A percentile compares a stretch with the other conserved stretches of the same genome.
phyloP scores from a whole-genome alignment of 2,113 vertebrate species.

The Arvicanthis niloticus region DNA sequence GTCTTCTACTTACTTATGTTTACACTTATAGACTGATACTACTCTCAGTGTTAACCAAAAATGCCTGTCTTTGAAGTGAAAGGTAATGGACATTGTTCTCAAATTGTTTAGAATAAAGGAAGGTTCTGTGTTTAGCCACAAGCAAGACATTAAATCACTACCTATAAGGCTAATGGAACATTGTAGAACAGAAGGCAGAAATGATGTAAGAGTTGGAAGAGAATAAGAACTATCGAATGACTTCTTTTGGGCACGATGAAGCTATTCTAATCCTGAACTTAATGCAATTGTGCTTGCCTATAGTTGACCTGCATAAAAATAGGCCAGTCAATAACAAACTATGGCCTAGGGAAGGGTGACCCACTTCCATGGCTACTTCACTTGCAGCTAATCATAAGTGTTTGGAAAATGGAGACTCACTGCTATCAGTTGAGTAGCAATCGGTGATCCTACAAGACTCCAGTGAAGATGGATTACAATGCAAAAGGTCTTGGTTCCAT shows the following conservation, averaged over 20 bases:
- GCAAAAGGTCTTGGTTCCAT: not conserved
- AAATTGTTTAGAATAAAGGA: not conserved
- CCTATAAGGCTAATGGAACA: not conserved
- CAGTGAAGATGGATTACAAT: no score
- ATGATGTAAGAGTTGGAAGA: not conserved
- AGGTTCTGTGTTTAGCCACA: not conserved
- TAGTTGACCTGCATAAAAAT: not conserved
- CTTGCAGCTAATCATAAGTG: not conserved
- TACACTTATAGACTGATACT: not conserved
- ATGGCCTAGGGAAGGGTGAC: not conserved
- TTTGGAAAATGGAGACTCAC: not conserved
- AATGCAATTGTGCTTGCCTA: not conserved
- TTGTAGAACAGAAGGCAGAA: not conserved
- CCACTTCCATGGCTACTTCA: not conserved
- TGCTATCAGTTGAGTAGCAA: not conserved
- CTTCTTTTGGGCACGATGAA: not conserved
- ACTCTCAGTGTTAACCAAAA: not conserved
- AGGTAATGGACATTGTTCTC: not conserved
- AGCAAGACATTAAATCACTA: not conserved
- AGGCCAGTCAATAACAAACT: not conserved
- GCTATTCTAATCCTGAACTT: not conserved
- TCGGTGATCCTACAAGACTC: not conserved
- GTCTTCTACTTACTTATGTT: not conserved
- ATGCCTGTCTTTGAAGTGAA: not conserved
- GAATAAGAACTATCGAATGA: not conserved